phyloP scores from a whole-genome alignment of 2,888 invertebrate species.

The Polyommatus icarus region DNA sequence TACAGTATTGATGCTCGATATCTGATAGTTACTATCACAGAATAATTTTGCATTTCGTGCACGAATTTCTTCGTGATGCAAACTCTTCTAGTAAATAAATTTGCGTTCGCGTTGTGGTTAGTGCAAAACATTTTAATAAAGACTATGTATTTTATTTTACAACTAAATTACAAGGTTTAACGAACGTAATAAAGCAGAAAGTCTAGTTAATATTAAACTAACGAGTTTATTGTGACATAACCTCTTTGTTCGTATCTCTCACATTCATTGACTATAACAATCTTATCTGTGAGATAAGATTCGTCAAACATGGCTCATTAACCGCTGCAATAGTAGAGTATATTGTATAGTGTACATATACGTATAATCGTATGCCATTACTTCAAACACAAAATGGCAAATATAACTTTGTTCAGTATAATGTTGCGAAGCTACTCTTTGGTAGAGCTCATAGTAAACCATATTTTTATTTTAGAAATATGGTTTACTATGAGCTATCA shows the following conservation, averaged over 20 bases:
- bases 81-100: no score
- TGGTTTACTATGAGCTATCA: no score
- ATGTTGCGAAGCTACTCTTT: no score
- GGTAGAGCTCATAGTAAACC: no score
- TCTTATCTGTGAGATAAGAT: constrained; percentile 16
- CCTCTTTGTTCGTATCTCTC: constrained; percentile 9
- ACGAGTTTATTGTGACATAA: constrained; percentile 7
- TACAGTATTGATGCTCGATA: not conserved
- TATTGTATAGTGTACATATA: not conserved
- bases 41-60: no score
- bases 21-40: no score
- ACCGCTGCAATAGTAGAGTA: constrained; percentile 29
- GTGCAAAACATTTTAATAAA: not conserved
- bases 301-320: constrained; percentile 3
- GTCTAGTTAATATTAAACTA: not conserved
- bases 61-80: no score
- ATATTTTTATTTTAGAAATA: no score
- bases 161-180: not conserved
- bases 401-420: no score
- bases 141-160: not conserved
- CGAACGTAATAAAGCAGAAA: not conserved
- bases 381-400: no score
- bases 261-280: constrained; percentile 21
- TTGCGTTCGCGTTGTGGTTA: not conserved
- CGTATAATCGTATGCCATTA: not conserved